A percentile compares a stretch with the other conserved stretches of the same genome.
Evolutionary conservation across 2,888 invertebrate species (phyloP).

Genomic region (Pandemis heparana): DNA sequence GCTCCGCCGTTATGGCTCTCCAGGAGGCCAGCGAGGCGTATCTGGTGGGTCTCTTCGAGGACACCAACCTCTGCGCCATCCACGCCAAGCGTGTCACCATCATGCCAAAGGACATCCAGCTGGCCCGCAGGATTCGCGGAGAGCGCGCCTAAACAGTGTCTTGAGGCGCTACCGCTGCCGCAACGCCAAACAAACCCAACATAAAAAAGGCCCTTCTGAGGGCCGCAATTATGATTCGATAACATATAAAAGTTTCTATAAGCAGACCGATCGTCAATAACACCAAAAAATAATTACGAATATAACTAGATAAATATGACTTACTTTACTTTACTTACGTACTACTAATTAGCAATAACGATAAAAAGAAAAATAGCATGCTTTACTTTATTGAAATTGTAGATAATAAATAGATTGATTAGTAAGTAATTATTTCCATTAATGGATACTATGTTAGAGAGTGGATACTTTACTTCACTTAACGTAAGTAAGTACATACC

Average conservation of each 20-base stretch:
- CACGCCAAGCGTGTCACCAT: conserved; percentile 3
- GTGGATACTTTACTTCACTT: too few relatives aligned
- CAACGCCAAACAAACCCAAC: neutral
- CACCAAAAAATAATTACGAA: too few relatives aligned
- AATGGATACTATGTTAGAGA: too few relatives aligned
- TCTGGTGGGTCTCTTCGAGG: conserved; percentile 87
- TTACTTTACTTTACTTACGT: too few relatives aligned
- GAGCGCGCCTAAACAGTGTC: conserved; percentile 1
- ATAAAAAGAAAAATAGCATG: too few relatives aligned
- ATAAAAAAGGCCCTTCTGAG: conserved; percentile 9
- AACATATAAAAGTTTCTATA: neutral
- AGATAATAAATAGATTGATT: too few relatives aligned
- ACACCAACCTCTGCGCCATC: conserved; percentile 79
- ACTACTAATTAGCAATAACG: too few relatives aligned
- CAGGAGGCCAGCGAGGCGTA: conserved; percentile 87
- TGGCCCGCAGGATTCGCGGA: neutral
- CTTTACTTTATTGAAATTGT: too few relatives aligned
- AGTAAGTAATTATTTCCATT: too few relatives aligned
- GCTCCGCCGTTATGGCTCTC: conserved; percentile 93
- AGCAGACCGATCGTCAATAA: neutral
- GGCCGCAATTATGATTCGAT: conserved; percentile 1
- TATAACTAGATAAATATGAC: too few relatives aligned
- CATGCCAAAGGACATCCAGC: neutral
- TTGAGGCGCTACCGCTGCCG: neutral
- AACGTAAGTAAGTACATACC: too few relatives aligned